Evolutionary conservation across 2,888 invertebrate genomes (phyloP).

Genomic region (Monoplex corrugatus): DNA sequence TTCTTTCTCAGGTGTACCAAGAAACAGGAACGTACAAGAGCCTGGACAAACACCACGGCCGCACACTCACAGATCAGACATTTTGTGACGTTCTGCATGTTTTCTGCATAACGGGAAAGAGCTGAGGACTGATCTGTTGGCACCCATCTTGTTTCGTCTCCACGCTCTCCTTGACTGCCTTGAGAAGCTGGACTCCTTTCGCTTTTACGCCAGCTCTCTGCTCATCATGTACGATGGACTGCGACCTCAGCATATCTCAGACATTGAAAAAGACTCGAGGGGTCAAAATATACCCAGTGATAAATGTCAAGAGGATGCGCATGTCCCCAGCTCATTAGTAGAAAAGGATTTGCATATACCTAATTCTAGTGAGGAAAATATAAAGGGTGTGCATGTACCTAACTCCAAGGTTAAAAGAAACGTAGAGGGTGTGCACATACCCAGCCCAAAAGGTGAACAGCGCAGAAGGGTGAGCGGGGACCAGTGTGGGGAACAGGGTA

Average conservation of each 20-base stretch:
- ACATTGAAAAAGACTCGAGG: not conserved
- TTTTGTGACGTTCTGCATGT: constrained; percentile 82
- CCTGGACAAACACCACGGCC: constrained; percentile 84
- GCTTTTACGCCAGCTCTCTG: constrained; percentile 84
- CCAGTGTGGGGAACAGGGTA: too few relatives aligned
- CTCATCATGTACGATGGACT: constrained; percentile 84
- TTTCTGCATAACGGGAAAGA: constrained; percentile 83
- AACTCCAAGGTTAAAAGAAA: too few relatives aligned
- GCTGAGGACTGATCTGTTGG: constrained; percentile 80
- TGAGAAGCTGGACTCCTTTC: constrained; percentile 82
- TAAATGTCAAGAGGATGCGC: too few relatives aligned
- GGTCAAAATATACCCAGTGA: too few relatives aligned
- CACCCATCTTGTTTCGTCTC: constrained; percentile 82
- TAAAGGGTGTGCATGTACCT: too few relatives aligned
- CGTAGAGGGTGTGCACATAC: too few relatives aligned
- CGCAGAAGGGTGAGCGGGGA: too few relatives aligned
- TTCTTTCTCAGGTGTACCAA: constrained; percentile 83
- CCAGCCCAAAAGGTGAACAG: too few relatives aligned
- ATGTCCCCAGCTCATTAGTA: too few relatives aligned
- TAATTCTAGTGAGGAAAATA: too few relatives aligned
- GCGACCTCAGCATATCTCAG: not conserved
- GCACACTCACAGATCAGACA: constrained; percentile 82
- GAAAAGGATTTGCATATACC: too few relatives aligned
- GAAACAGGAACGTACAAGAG: constrained; percentile 83
- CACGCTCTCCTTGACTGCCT: constrained; percentile 80